These are phyloP conservation scores for Eulacestoma nigropectus DNA, from an alignment of 2,113 vertebrate genomes.

Conservation along the genomic window DNA sequence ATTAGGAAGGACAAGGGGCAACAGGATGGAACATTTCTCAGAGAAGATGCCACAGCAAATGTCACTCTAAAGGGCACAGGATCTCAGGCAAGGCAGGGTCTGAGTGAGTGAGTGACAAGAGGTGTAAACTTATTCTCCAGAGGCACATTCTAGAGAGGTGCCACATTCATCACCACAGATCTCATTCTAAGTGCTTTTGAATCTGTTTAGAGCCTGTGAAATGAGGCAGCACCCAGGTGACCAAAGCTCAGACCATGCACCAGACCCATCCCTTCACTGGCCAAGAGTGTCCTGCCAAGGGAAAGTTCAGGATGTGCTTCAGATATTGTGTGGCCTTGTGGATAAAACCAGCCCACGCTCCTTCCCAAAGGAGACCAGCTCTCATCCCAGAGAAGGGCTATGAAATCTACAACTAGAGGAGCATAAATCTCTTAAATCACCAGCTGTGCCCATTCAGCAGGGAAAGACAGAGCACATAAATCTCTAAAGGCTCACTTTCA, in stretches of 20 bases:
- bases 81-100: not conserved
- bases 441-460: not conserved
- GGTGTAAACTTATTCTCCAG: not conserved
- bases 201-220: not conserved
- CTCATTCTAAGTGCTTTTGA: not conserved
- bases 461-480: not conserved
- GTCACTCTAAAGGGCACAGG: not conserved
- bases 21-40: not conserved
- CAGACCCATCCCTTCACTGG: not conserved
- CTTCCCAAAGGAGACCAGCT: not conserved
- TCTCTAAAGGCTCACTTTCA: not conserved
- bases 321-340: not conserved
- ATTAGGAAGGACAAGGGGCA: not conserved
- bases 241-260: not conserved
- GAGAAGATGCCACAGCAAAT: not conserved
- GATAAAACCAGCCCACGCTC: rapidly evolving
- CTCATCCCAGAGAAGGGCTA: not conserved
- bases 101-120: not conserved
- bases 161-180: not conserved
- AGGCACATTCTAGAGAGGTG: not conserved
- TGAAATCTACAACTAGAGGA: not conserved
- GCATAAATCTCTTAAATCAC: not conserved
- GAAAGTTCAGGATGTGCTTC: not conserved
- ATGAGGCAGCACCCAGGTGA: not conserved
- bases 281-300: not conserved